phyloP scores from a whole-genome alignment of 2,888 invertebrate species.

The Caenorhabditis sp. region DNA sequence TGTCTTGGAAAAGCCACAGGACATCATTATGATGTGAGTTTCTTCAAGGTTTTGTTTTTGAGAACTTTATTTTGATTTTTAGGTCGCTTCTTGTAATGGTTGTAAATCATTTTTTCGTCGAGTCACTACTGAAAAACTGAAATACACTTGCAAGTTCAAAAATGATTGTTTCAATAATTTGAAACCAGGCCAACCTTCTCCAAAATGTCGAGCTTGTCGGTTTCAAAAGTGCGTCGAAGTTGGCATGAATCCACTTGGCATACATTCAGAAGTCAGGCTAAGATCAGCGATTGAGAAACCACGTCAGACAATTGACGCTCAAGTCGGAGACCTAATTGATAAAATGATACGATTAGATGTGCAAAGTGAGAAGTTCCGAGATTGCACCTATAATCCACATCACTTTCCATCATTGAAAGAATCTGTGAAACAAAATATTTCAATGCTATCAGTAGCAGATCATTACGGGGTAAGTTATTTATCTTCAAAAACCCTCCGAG shows the following conservation, averaged over 20 bases:
- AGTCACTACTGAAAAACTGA: background rate
- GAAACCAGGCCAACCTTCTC: background rate
- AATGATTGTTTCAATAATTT: background rate
- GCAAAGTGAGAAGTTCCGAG: background rate
- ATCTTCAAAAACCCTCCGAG: too few relatives aligned
- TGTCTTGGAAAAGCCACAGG: background rate
- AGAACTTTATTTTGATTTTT: background rate
- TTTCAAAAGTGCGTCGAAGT: slow-evolving; percentile 16
- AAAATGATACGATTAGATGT: background rate
- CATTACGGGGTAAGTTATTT: background rate
- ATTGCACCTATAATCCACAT: background rate
- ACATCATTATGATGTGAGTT: too few relatives aligned
- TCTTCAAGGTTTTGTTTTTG: too few relatives aligned
- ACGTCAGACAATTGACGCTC: background rate
- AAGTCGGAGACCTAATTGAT: background rate
- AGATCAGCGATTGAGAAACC: background rate
- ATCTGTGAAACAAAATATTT: background rate
- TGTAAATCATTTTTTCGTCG: background rate
- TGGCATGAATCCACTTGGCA: slow-evolving; percentile 9
- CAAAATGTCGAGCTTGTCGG: slow-evolving; percentile 15
- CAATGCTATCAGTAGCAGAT: background rate
- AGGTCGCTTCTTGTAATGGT: background rate
- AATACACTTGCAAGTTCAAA: background rate
- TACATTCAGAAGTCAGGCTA: too few relatives aligned
- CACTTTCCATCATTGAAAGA: background rate